Conservation (phyloP, 2,888 invertebrate species). For the Frankliniella intonsa region DNA sequence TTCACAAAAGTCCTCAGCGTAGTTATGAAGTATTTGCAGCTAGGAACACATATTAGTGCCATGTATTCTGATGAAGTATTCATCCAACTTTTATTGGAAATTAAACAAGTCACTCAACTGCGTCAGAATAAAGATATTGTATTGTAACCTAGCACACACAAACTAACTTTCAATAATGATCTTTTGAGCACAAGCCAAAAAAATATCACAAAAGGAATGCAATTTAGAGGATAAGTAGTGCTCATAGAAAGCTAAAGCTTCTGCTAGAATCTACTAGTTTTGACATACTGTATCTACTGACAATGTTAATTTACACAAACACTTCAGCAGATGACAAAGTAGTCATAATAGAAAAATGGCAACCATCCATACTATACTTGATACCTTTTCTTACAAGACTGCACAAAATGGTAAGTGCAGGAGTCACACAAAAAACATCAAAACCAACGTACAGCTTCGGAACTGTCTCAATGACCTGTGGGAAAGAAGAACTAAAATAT, state of each 20-base stretch:
- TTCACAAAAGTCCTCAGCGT: too few species aligned
- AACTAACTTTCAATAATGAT: neutral
- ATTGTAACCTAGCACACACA: too few species aligned
- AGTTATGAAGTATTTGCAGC: too few species aligned
- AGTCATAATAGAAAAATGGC: neutral
- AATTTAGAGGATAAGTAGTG: neutral
- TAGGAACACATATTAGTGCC: too few species aligned
- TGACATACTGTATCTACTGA: neutral
- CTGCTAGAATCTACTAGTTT: neutral
- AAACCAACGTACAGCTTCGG: slow-evolving; percentile 6
- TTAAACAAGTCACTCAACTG: too few species aligned
- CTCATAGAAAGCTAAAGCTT: neutral
- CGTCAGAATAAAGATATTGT: too few species aligned
- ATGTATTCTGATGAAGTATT: too few species aligned
- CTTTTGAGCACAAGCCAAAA: neutral
- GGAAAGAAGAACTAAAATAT: slow-evolving; percentile 27
- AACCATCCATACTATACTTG: neutral
- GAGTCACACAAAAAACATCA: slow-evolving; percentile 3
- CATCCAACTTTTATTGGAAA: too few species aligned
- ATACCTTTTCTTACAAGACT: neutral
- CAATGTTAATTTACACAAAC: too few species aligned
- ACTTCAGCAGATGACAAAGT: slow-evolving; percentile 46
- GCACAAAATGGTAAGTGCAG: neutral
- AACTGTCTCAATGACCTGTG: neutral
- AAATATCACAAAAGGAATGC: slow-evolving; percentile 1